Conservation (phyloP, 2,113 vertebrate species). For the Ceuthmochares aereus region DNA sequence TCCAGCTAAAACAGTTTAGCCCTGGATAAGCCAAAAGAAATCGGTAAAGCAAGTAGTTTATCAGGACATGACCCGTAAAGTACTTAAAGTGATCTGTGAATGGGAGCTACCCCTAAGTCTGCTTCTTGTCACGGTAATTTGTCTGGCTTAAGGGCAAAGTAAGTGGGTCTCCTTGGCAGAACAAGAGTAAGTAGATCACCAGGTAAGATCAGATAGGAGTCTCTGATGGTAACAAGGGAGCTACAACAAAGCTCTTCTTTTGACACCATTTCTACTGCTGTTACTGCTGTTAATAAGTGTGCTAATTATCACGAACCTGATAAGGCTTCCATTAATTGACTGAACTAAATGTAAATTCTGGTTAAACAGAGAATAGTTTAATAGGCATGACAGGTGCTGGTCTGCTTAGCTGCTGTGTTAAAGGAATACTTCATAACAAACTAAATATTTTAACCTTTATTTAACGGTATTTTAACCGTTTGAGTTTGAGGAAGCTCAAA, state of each 20-base stretch:
- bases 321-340: slow-evolving; percentile 50
- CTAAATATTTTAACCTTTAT: not conserved
- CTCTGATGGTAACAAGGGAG: not conserved
- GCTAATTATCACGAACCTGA: slow-evolving; percentile 58
- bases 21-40: slow-evolving; percentile 25
- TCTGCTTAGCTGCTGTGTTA: not conserved
- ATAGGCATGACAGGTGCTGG: not conserved
- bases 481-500: not conserved
- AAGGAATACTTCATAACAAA: not conserved
- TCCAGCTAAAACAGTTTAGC: slow-evolving; percentile 22
- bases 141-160: slow-evolving; percentile 54
- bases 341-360: slow-evolving; percentile 48
- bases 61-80: slow-evolving; percentile 43
- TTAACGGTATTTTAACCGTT: not conserved
- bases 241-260: not conserved
- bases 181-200: slow-evolving; percentile 51
- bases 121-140: slow-evolving; percentile 64
- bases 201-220: slow-evolving; percentile 60
- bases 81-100: slow-evolving; percentile 63
- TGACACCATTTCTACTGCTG: slow-evolving; percentile 28
- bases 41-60: slow-evolving; percentile 47
- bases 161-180: slow-evolving; percentile 42
- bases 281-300: slow-evolving; percentile 48
- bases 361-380: slow-evolving; percentile 26
- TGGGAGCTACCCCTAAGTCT: slow-evolving; percentile 37